Conservation (phyloP, 1,140 invertebrate species). For the Pollicipes pollicipes region DNA sequence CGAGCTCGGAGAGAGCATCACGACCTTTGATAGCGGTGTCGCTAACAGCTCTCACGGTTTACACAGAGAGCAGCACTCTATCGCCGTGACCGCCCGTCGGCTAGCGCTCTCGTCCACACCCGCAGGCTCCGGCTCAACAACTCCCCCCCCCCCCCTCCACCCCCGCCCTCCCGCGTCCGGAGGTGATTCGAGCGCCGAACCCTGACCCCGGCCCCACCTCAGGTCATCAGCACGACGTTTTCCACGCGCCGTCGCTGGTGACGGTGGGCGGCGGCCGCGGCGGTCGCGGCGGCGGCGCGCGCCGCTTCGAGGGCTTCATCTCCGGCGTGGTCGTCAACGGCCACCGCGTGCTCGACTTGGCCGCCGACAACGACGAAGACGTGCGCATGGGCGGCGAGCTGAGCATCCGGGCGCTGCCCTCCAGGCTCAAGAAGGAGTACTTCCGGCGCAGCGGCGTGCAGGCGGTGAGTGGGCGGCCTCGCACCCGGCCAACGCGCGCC, state of each 20-base stretch:
- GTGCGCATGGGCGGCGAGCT: conserved; percentile 40
- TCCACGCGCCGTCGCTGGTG: conserved; percentile 78
- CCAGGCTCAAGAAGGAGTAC: conserved; percentile 10
- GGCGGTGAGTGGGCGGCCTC: too few relatives aligned
- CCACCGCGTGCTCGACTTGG: conserved; percentile 60
- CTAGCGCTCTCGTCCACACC: too few relatives aligned
- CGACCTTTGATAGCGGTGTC: too few relatives aligned
- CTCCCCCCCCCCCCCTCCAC: too few relatives aligned
- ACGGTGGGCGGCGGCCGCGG: conserved; percentile 74
- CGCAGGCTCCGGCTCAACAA: too few relatives aligned
- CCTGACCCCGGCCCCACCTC: not conserved
- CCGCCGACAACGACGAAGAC: conserved; percentile 54
- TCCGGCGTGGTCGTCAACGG: conserved; percentile 77
- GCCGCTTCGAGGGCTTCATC: conserved; percentile 56
- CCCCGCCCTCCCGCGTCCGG: too few relatives aligned
- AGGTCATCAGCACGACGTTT: conserved; percentile 74
- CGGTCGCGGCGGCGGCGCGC: too few relatives aligned
- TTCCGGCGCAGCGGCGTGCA: not conserved
- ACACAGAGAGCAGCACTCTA: too few relatives aligned
- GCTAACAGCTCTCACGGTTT: too few relatives aligned
- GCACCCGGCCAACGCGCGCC: too few relatives aligned
- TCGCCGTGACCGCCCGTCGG: too few relatives aligned
- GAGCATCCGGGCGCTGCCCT: conserved; percentile 6
- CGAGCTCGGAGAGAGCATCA: too few relatives aligned
- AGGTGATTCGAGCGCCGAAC: not conserved